Base-by-base conservation (phyloP, 2,888 invertebrate species). In the Acronicta aceris region DNA sequence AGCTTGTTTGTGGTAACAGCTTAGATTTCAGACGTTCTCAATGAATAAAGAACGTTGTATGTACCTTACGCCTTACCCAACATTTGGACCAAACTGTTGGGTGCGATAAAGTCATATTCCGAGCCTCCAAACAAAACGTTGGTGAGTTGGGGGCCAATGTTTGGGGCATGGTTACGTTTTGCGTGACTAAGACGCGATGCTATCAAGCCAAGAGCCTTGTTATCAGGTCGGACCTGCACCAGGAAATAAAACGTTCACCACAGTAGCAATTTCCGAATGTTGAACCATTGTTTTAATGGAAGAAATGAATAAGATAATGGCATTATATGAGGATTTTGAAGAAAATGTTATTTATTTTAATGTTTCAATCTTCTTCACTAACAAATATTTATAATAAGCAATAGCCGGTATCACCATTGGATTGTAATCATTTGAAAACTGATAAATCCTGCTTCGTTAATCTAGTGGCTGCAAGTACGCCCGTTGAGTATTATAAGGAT, bases 1-100 rank as follows among this genome's bases (percentile, higher is more conserved):
- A 77, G 81, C 89, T 89, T 92, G 92, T 91, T 91, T 91, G 90
- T 81, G 87, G 89, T 73, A 78, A 84, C 80, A 81, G 85, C 86
- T 90, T 89, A 89, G 91, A 92, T 92, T 92, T 84, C 86, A 85
- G 85, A 82, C 77, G 81, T 83, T 82, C 83, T 82, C 86, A 83
- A 90, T 92, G 92, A 92, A 92, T 89, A 89, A 91, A 89, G 87
- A 89, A 87, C 83, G 77, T 59, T 62, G 57, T 55, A 55, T 62
- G 42, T 56, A 30, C 42, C 25, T 42, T 33, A 38, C 46, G 36
- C 8, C 2, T 15, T 5, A 41, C 40, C 21, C 33, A 42, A 66
- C 33, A 13, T 9, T 49, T 71, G 8, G n/a, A 9, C 12, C 47
- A 17, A 52, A 33, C 9, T 25, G 49, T 65, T 45, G 21, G 43